phyloP scores from a whole-genome alignment of 2,888 invertebrate genomes.

The Melikaiella ostensackeni region DNA sequence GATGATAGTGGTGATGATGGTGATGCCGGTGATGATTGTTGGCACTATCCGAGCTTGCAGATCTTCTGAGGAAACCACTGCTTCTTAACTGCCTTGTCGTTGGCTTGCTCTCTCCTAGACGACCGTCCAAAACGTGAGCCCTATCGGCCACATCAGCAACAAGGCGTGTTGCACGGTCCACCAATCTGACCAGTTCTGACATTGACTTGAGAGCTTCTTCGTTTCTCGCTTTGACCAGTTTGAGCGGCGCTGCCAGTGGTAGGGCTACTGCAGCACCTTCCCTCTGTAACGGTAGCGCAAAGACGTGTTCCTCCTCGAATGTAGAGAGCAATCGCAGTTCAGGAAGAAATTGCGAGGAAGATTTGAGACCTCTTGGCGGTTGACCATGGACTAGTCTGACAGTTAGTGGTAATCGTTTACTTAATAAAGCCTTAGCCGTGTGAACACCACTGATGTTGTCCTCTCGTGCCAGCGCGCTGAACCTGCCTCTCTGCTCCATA shows the following conservation, averaged over 20 bases:
- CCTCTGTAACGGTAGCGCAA: constrained; percentile 90
- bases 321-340: constrained; percentile 90
- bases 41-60: constrained; percentile 86
- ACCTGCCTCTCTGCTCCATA: constrained; percentile 92
- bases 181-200: constrained; percentile 85
- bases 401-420: constrained; percentile 94
- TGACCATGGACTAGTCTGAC: constrained; percentile 95
- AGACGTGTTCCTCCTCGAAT: constrained; percentile 91
- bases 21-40: constrained; percentile 77
- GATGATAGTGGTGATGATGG: constrained; percentile 79
- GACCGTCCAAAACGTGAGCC: constrained; percentile 89
- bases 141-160: constrained; percentile 88
- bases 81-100: constrained; percentile 66
- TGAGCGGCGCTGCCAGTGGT: constrained; percentile 91
- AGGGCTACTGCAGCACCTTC: constrained; percentile 88
- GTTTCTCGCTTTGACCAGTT: constrained; percentile 89
- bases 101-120: constrained; percentile 83
- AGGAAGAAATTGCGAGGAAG: constrained; percentile 89
- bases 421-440: constrained; percentile 91
- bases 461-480: constrained; percentile 94
- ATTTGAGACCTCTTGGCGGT: constrained; percentile 90
- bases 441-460: constrained; percentile 97
- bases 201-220: constrained; percentile 85
- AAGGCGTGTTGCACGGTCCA: constrained; percentile 87
- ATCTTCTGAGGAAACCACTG: constrained; percentile 81